Evolutionary conservation across 2,888 invertebrate species (phyloP), one percentile per base, ranked within the genome.

Genomic region (Agriopis leucophaearia): DNA sequence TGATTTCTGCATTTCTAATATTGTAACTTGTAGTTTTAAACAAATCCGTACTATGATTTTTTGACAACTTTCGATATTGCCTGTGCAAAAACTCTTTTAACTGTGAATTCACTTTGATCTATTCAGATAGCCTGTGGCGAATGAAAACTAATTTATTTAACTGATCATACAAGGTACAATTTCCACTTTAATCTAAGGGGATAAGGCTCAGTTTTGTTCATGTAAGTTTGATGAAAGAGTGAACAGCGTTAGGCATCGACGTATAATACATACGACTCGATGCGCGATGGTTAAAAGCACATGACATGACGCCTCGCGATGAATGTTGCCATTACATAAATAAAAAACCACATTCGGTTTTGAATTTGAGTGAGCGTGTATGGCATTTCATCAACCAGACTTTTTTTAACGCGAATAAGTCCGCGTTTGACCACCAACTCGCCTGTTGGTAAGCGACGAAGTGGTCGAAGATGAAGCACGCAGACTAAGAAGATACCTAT

Each of bases 51-150:
- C 15, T 12, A 18, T 51, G 55, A 62, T 67, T 57, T 38, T 50
- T 55, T 51, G 54, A 48, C 18, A 12, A 48, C 68, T 57, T 70
- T 67, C 63, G 66, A 66, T 70, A 65, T 47, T 63, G 40, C 54
- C 47, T 50, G 70, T 52, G 63, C 38, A 51, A 62, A 71, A 65
- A 74, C 66, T 55, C 56, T 13, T 47, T 48, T 62, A 55, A 57
- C 65, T 59, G 50, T 44, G 62, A 63, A 57, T 69, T 61, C 65
- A 48, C 55, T 71, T 71, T 70, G 71, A 73, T 74, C 69, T 52
- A 70, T 74, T 66, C 66, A 57, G 50, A 62, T 66, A 70, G 66
- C 70, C 65, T 15, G 57, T 63, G 63, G 69, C 66, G 51, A 66
- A 56, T 63, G 66, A 66, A 68, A 55, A 52, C 42, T 44, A 64